phyloP scores from a whole-genome alignment of 2,888 invertebrate genomes.

The Xestoiulus laeticollis region DNA sequence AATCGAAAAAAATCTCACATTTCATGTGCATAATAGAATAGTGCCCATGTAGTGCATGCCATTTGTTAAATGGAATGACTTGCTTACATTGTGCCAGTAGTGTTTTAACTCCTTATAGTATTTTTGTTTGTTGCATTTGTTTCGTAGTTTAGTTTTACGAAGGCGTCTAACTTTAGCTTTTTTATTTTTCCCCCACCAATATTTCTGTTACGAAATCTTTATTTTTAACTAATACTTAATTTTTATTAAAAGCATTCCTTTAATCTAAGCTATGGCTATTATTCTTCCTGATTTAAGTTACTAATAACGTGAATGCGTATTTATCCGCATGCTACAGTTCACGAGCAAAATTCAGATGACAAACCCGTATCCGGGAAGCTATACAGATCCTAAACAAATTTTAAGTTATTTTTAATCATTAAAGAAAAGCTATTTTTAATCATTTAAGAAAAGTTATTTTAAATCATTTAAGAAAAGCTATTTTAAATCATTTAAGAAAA shows the following conservation, averaged over 20 bases:
- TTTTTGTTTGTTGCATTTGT: neutral
- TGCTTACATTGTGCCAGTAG: neutral
- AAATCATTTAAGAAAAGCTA: too few species aligned
- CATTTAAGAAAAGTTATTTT: too few species aligned
- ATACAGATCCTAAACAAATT: neutral
- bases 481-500: too few species aligned
- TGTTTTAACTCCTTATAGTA: neutral
- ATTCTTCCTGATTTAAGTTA: neutral
- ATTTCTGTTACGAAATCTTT: neutral
- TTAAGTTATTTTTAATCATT: too few species aligned
- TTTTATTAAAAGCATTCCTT: neutral
- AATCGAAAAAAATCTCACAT: neutral
- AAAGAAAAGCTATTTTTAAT: too few species aligned
- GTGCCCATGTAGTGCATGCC: neutral
- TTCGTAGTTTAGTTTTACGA: neutral
- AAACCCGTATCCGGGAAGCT: neutral
- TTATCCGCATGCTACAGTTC: neutral
- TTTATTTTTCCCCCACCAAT: neutral
- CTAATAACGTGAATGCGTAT: neutral
- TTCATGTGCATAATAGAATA: neutral
- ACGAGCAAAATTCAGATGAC: neutral
- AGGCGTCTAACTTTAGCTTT: constrained; percentile 8
- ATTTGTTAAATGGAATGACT: neutral
- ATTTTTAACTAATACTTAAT: constrained; percentile 14
- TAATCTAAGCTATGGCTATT: neutral